Evolutionary conservation across 1,140 invertebrate species (phyloP), one percentile per base, ranked within the genome.

Genomic region (Zeugodacus cucurbitae): DNA sequence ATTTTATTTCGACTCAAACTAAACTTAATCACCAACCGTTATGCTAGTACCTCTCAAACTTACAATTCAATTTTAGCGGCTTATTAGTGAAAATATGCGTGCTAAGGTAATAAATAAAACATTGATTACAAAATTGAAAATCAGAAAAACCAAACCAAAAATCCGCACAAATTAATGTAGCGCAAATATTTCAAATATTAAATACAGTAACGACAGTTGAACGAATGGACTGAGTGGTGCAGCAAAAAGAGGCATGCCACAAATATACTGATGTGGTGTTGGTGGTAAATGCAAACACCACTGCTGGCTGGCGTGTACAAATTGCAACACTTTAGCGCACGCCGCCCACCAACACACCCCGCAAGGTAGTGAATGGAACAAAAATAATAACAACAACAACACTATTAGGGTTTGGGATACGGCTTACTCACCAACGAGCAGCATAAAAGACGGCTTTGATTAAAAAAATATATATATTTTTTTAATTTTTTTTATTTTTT

Each of bases 251-350:
- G 74, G 37, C 74, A 48, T 82, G 74, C 74, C 26, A 48, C 74
- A 82, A 11, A 26, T 34, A 82, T 3, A 54, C 20, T 54, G 14
- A 17, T 54, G 14, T 54, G 17, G 48, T 54, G 58, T 59, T 26
- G 1, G 58, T 11, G 44, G 41, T 48, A 82, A 48, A 82, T 14
- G 22, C 41, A 48, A 44, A 48, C 37, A 37, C 37, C 74, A 54
- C 14, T 14, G 74, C 4, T 82, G n/a, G 74, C 4, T 82, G 37
- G 74, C 37, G 74, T 34, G 7, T 82, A 82, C 74, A 82, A 82
- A 82, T 82, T 82, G 26, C 74, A 82, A 82, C 74, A 82, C 74
- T 82, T 82, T 82, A 82, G 41, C 41, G 41, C 41, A 44, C n/a
- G 34, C 44, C 74, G 26, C n/a, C 26, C 74, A 82, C 41, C 74